A percentile compares a stretch with the other conserved stretches of the same genome.
These are phyloP conservation scores for Numenius arquata DNA, from an alignment of 2,113 vertebrate species.

Conservation along the genomic window DNA sequence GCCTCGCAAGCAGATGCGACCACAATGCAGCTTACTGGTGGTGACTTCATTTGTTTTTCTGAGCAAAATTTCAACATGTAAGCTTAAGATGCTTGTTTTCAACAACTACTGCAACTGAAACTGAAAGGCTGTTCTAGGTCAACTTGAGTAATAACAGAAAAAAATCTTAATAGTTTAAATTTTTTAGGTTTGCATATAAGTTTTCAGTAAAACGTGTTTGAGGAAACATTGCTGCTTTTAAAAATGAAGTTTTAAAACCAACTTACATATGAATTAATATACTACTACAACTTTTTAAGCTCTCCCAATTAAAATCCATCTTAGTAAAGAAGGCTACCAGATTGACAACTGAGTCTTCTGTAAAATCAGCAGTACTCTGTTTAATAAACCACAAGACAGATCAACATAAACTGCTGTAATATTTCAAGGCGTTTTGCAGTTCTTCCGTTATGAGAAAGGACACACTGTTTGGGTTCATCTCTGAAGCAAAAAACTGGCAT, in stretches of 20 bases:
- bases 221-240: not conserved
- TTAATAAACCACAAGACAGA: not conserved
- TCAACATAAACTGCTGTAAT: not conserved
- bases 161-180: not conserved
- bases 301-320: not conserved
- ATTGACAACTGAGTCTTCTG: not conserved
- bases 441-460: not conserved
- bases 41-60: conserved; percentile 46
- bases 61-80: not conserved
- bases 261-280: not conserved
- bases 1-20: conserved; percentile 25
- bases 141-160: not conserved
- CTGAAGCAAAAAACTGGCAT: not conserved
- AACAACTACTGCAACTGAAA: not conserved
- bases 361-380: not conserved
- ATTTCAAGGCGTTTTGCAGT: not conserved
- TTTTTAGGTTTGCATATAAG: not conserved
- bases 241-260: not conserved
- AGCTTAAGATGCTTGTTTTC: conserved; percentile 12
- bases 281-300: not conserved
- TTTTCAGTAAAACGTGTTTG: not conserved
- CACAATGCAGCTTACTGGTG: conserved; percentile 42
- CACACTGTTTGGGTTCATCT: not conserved
- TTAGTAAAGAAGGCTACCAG: not conserved
- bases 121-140: not conserved